Evolutionary conservation across 2,888 invertebrate species (phyloP), one percentile per base, ranked within the genome.

Genomic region (Carterocephalus palaemon): DNA sequence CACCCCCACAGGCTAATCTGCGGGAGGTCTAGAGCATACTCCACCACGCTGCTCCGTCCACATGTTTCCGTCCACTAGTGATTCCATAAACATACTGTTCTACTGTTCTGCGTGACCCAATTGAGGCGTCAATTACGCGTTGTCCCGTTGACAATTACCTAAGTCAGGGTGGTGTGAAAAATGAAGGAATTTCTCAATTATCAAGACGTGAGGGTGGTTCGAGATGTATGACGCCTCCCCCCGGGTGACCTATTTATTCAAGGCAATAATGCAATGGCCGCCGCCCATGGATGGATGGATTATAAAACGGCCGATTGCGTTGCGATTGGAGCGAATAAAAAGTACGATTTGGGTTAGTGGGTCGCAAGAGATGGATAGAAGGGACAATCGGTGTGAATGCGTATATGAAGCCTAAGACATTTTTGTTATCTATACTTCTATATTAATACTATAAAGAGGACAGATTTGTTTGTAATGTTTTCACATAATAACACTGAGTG

Each of bases 171-270:
- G 7, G 22, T 50, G 52, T 47, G 59, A 57, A 59, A 62, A 61
- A 59, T 53, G 57, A 50, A 54, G 64, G 64, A 63, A 68, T 62
- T 64, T 62, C 62, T 63, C 65, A 68, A 69, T 69, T 66, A 70
- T 66, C 64, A 57, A 59, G 58, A 60, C 56, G 48, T 50, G 60
- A 54, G 60, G 55, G 52, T 55, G 67, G 62, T 70, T 74, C 71
- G 75, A 69, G 76, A 77, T 67, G 71, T 70, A 64, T 68, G 64
- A 62, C 59, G 54, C 60, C 59, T 53, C 51, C 16, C 42, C 38
- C 26, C 8, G 46, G 37, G 26, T 47, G 77, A 74, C 78, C 79
- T 67, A 78, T 69, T 75, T 43, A 43, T 42, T 77, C 70, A 49
- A 46, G 53, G 64, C 61, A 64, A 68, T 74, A 66, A 65, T 70